These are phyloP conservation scores for Pangasius mekongensis DNA, from an alignment of 2,797 vertebrate species.

Conservation along the genomic window DNA sequence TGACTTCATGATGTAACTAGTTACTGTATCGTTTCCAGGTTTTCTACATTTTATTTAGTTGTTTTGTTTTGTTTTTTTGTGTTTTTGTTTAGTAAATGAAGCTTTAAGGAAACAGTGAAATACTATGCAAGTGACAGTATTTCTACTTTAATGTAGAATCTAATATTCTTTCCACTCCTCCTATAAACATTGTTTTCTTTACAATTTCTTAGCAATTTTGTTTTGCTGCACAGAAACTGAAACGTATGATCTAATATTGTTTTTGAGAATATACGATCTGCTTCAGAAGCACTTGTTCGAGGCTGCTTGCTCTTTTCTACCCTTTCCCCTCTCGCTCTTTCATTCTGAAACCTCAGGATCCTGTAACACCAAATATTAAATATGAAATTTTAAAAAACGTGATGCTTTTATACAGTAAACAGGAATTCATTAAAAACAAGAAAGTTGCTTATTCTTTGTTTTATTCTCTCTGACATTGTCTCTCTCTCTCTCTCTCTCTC, in stretches of 20 bases:
- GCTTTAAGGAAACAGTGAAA: background rate
- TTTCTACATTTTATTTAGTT: background rate
- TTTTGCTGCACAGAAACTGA: conserved; percentile 10
- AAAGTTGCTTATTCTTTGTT: background rate
- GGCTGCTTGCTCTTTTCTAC: background rate
- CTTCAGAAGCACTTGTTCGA: background rate
- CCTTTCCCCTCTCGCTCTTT: background rate
- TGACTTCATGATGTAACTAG: background rate
- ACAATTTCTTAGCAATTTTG: background rate
- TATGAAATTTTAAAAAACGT: too few relatives aligned
- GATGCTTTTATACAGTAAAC: background rate
- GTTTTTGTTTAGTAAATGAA: background rate
- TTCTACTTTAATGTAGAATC: background rate
- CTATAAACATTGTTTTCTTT: background rate
- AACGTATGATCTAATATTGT: background rate
- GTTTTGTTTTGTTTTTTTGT: background rate
- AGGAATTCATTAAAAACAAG: background rate
- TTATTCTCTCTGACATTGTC: background rate
- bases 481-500: conserved; percentile 28
- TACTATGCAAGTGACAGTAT: background rate
- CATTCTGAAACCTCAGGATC: background rate
- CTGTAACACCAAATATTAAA: background rate
- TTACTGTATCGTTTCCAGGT: background rate
- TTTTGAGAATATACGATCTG: background rate
- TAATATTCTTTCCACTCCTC: background rate